phyloP scores from a whole-genome alignment of 2,797 vertebrate genomes.

The Acestrorhynchus altus region DNA sequence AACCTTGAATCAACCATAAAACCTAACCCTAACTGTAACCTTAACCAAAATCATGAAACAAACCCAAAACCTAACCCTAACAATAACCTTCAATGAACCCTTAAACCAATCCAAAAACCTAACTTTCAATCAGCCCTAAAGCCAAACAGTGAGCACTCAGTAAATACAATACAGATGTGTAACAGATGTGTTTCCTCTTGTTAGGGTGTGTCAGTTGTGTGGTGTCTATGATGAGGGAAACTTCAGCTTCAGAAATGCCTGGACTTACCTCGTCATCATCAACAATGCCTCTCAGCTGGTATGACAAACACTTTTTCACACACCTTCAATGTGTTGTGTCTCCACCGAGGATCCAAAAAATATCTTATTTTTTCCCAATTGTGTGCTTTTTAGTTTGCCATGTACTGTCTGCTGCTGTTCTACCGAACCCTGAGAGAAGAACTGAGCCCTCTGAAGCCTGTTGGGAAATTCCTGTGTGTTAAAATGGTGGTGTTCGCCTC shows the following conservation, averaged over 20 bases:
- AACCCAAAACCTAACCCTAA: too few relatives aligned
- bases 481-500: conserved; percentile 98
- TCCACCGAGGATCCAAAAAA: too few relatives aligned
- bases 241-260: conserved; percentile 92
- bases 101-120: too few relatives aligned
- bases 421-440: conserved; percentile 93
- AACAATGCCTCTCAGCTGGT: conserved; percentile 97
- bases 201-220: conserved; percentile 91
- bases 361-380: background rate
- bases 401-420: conserved; percentile 97
- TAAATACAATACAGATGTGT: background rate
- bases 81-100: too few relatives aligned
- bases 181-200: background rate
- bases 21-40: too few relatives aligned
- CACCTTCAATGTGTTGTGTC: background rate
- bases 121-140: too few relatives aligned
- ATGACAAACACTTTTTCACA: conserved; percentile 50
- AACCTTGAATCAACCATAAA: too few relatives aligned
- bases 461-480: conserved; percentile 96
- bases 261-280: conserved; percentile 96
- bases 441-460: conserved; percentile 90
- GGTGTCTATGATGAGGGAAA: conserved; percentile 94
- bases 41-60: too few relatives aligned
- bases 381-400: conserved; percentile 86
- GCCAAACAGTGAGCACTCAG: too few relatives aligned